phyloP scores from a whole-genome alignment of 2,797 vertebrate species.

The Graptemys geographica region DNA sequence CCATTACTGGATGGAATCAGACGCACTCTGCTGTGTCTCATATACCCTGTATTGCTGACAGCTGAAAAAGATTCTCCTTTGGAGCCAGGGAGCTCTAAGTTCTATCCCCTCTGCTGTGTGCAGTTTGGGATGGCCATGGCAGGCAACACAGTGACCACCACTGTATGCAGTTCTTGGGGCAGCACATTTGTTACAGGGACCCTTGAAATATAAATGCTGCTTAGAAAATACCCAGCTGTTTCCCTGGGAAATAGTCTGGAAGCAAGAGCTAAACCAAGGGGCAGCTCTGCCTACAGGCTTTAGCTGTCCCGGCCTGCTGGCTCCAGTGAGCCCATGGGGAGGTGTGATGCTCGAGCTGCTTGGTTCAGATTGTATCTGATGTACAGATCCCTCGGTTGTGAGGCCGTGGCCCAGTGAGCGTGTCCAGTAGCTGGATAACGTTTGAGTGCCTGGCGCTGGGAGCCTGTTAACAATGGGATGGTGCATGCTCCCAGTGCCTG shows the following conservation, averaged over 20 bases:
- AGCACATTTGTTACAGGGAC: fast-evolving
- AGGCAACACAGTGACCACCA: not conserved
- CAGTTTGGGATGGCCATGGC: fast-evolving
- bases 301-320: fast-evolving
- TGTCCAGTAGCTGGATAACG: not conserved
- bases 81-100: not conserved
- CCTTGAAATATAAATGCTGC: fast-evolving
- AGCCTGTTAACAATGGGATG: not conserved
- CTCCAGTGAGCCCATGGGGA: fast-evolving
- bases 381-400: not conserved
- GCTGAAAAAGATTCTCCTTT: fast-evolving
- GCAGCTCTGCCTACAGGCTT: fast-evolving
- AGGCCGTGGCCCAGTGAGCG: not conserved
- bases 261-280: fast-evolving
- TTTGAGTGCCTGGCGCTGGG: not conserved
- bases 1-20: fast-evolving
- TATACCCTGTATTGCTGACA: not conserved
- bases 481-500: not conserved
- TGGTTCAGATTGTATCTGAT: too few relatives aligned
- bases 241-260: not conserved
- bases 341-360: not conserved
- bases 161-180: not conserved
- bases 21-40: fast-evolving
- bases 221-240: fast-evolving
- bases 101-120: fast-evolving